Evolutionary conservation across 2,113 vertebrate genomes (phyloP), one percentile per base, ranked within the genome.

Genomic region (Clinocottus analis): DNA sequence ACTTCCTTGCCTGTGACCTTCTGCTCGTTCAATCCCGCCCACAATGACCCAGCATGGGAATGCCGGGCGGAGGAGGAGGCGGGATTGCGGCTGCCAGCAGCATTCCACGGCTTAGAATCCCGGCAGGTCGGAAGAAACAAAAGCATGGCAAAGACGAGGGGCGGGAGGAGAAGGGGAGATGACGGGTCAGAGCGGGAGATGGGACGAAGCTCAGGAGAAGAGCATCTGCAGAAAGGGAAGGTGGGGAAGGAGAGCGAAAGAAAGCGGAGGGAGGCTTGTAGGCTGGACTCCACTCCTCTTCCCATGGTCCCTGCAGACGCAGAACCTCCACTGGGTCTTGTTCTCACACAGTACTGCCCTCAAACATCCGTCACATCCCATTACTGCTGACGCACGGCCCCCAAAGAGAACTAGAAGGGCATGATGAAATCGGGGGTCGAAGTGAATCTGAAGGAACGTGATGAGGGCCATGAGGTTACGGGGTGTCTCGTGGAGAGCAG

Each of bases 1-100:
- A 92, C 90, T 94, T 94, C 93, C 93, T 93, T 75, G 88, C 83
- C 79, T 88, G 75, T 94, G 92, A 94, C 92, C 93, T 31, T 79
- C 70, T 0, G 11, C 77, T 84, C 61, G 39, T 78, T 89, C 75
- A 79, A 90, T 91, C 90, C 93, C 93, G 89, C 91, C 92, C 91
- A 93, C 91, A 93, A 91, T 91, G 91, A 88, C 86, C 84, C 79
- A 70, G 81, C 85, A 88, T 85, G 88, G 90, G 91, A 93, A 93
- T 92, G 91, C 78, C 75, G 76, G 43, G n/a, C 23, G 49, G 10
- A 53, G 10, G 49, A 77, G 69, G 39, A 85, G 91, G 82, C 31
- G 82, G 91, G 51, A 75, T 27, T 72, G 16, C 72, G 62, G 79
- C 69, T 86, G 87, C 89, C 81, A 83, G 83, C 85, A 86, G 71